These are phyloP conservation scores for Aspidapion aeneum DNA, from an alignment of 2,888 invertebrate species.

Conservation along the genomic window DNA sequence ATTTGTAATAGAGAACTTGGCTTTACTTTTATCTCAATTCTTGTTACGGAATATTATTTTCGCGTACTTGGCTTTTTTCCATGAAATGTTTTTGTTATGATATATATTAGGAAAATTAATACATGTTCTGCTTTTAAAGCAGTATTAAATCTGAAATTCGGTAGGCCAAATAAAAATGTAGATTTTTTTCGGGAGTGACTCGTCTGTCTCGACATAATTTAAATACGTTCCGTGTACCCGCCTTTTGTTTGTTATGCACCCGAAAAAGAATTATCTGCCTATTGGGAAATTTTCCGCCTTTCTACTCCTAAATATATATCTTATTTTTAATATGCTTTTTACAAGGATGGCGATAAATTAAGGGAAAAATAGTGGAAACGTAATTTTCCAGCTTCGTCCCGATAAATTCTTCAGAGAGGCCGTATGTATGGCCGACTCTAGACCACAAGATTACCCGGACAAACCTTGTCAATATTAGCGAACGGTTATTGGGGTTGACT, in stretches of 20 bases:
- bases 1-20: too few species aligned
- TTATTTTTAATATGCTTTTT: slow-evolving; percentile 28
- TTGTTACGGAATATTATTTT: too few species aligned
- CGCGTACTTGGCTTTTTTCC: too few species aligned
- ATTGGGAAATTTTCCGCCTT: slow-evolving; percentile 25
- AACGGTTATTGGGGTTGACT: too few species aligned
- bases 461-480: too few species aligned
- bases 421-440: slow-evolving; percentile 30
- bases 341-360: slow-evolving; percentile 27
- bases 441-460: too few species aligned
- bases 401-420: slow-evolving; percentile 37
- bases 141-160: too few species aligned
- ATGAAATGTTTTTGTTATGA: too few species aligned
- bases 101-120: too few species aligned
- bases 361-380: slow-evolving; percentile 30
- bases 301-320: slow-evolving; percentile 27
- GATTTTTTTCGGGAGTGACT: neutral
- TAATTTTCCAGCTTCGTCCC: slow-evolving; percentile 34
- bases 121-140: too few species aligned
- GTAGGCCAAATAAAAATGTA: neutral
- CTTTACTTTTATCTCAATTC: too few species aligned
- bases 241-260: slow-evolving; percentile 22
- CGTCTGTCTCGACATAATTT: neutral
- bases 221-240: neutral
- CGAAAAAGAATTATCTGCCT: slow-evolving; percentile 24